Evolutionary conservation across 64 coral and sea anemone genomes (phyloP), one percentile per base, ranked within the genome.

Genomic region (Stylophora pistillata): DNA sequence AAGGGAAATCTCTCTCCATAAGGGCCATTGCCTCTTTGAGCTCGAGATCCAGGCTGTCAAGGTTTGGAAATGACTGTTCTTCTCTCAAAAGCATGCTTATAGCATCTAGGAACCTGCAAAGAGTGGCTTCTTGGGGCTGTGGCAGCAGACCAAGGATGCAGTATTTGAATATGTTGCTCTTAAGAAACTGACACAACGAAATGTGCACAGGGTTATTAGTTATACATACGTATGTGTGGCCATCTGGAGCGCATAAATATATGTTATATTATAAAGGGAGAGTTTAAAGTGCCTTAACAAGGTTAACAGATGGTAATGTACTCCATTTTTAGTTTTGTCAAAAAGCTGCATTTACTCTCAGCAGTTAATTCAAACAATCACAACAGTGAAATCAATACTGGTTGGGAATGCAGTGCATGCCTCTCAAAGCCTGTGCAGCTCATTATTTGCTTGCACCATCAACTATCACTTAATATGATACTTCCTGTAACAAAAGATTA

Each of bases 91-190:
- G 54, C 20, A 53, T 65, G 28, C 31, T 68, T 26, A 89, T 21
- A 29, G 74, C 74, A 53, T 78, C 87, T 33, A 89, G 21, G 11
- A 89, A 64, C 15, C 10, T 68, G 32, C 59, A 89, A 15, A 89
- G 73, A 41, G 87, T 64, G 1, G 63, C 20, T 26, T 78, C 31
- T 47, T 89, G 20, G 14, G 58, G 56, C 26, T 54, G 34, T 53
- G 87, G 74, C 3, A 89, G 58, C 17, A 89, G 87, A 34, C 58
- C 87, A 25, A 20, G 12, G 15, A 78, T 52, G 30, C 87, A 78
- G 31, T 61, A 89, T 37, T 89, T 89, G 29, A 89, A 89, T 52
- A 89, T 89, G 13, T 89, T 89, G 34, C 31, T 65, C 31, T 89
- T 89, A 17, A 89, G 58, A 63, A 89, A 89, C 87, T 89, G 56